Conservation (phyloP, 1,140 invertebrate genomes). For the Eupeodes corollae region DNA sequence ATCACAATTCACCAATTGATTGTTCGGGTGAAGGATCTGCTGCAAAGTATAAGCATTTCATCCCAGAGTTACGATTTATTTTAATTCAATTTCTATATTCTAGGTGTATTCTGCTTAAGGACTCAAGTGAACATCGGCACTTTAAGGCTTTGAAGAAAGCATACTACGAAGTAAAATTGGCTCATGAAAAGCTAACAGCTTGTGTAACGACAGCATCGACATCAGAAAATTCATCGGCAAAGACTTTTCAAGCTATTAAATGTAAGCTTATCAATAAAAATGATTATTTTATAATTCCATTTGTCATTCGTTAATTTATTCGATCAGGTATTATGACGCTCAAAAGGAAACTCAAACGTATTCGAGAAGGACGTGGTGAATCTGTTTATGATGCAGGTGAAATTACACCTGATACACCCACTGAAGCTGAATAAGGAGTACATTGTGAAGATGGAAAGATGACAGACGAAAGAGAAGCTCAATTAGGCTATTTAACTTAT, state of each 20-base stretch:
- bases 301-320: constrained; percentile 1
- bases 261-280: constrained; percentile 14
- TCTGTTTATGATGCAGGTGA: constrained; percentile 20
- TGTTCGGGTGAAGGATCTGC: constrained; percentile 33
- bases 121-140: constrained; percentile 29
- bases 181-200: constrained; percentile 20
- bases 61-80: background rate
- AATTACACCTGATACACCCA: too few species aligned
- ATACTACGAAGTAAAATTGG: constrained; percentile 31
- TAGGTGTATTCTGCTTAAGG: constrained; percentile 31
- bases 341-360: constrained; percentile 33
- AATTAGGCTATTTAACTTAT: too few species aligned
- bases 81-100: background rate
- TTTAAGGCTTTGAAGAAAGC: constrained; percentile 31
- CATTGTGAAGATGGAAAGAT: too few species aligned
- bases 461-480: too few species aligned
- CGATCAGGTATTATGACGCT: constrained; percentile 34
- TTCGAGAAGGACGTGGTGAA: constrained; percentile 31
- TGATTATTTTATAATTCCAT: background rate
- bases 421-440: background rate
- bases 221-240: constrained; percentile 19
- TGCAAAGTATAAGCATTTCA: constrained; percentile 18
- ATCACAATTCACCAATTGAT: constrained; percentile 28
- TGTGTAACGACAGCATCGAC: constrained; percentile 18
- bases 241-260: constrained; percentile 35